Evolutionary conservation across 2,113 vertebrate species (phyloP), one percentile per base, ranked within the genome.

Genomic region (Otolemur garnettii): DNA sequence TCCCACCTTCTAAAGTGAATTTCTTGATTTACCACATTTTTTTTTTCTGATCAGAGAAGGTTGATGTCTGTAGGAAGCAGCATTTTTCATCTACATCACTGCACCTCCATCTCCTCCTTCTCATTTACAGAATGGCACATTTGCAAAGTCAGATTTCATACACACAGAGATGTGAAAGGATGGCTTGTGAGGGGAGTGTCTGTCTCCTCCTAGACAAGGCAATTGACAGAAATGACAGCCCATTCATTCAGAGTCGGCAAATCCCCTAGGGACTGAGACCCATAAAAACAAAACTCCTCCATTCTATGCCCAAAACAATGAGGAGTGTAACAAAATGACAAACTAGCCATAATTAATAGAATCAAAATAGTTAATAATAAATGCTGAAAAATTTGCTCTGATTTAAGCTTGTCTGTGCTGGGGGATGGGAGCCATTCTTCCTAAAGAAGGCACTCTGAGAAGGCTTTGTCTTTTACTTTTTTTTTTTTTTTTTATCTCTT

Each of bases 171-270:
- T 79, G 38, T 38, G 53, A 84, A 89, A 42, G 55, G 59, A 80
- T 74, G 60, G n/a, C 66, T 84, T 72, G 53, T 24, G 59, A 93
- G 53, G 28, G n/a, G 35, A 66, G 24, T 8, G 71, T 87, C 64
- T 92, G 57, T 83, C 72, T 50, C 13, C 28, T 90, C 42, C 53
- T 71, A 79, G 87, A 88, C 10, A 71, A 90, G 82, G 57, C 77
- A 84, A 97, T 68, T 84, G 86, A 86, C 90, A 97, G 95, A 90
- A 87, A 89, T 60, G 81, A 88, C 33, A 79, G 80, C 17, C 14
- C 42, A 21, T 4, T 88, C 77, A 57, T 57, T 72, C 55, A 35
- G 28, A 79, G 50, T 60, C 1, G 1, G 64, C 62, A 82, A 66
- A 86, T 88, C 87, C 85, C 82, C 85, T 26, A 75, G 60, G 89